These are phyloP conservation scores for Diaphora mendica DNA, from an alignment of 2,888 invertebrate species.

Conservation along the genomic window DNA sequence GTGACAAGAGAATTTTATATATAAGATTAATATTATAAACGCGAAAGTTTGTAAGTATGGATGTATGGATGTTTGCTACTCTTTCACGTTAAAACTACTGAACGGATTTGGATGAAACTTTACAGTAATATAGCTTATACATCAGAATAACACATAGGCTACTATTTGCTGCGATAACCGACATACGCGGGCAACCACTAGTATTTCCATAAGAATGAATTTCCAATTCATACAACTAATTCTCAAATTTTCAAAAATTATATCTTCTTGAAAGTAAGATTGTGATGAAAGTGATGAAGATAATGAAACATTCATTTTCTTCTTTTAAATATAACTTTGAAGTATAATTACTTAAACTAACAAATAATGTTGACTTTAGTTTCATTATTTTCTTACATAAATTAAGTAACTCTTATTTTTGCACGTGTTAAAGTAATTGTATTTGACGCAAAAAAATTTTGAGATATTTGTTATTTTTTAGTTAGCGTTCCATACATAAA, in stretches of 20 bases:
- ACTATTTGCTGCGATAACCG: no score
- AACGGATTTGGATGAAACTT: no score
- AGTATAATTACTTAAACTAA: not conserved
- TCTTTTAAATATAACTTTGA: not conserved
- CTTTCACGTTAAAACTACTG: no score
- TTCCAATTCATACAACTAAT: not conserved
- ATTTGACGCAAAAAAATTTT: not conserved
- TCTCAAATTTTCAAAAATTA: not conserved
- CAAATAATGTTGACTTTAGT: no score
- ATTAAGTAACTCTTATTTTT: not conserved
- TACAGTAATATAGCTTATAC: no score
- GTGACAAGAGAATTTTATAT: no score
- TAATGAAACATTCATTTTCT: not conserved
- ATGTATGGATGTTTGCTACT: no score
- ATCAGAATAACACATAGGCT: no score
- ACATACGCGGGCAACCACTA: no score
- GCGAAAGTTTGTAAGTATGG: no score
- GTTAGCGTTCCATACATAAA: not conserved
- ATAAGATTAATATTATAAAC: no score
- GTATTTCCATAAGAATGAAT: not conserved
- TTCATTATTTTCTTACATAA: no score
- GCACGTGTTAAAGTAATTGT: not conserved
- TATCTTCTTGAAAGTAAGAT: not conserved
- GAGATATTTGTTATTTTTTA: not conserved
- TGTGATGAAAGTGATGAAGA: not conserved